Base-by-base conservation (phyloP, 1,140 invertebrate genomes). In the Ips nitidus region DNA sequence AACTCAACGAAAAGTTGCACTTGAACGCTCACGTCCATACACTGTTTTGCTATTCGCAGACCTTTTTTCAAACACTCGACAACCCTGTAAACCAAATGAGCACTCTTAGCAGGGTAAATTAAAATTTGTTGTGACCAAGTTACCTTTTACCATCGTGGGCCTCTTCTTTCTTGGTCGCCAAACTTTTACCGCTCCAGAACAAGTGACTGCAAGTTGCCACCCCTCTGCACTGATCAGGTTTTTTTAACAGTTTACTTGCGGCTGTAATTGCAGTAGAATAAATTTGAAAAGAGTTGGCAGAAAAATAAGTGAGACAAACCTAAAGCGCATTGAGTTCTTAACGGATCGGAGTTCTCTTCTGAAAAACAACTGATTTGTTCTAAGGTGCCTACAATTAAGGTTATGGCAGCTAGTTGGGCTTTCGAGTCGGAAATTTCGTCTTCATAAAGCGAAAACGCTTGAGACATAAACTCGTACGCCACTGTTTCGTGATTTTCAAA, bases 371-470 rank as follows among this genome's bases (percentile, higher is more conserved):
- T 88, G 83, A 97, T 95, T 81, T 97, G 93, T 80, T 99, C 95
- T 69, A 99, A 90, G 0, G 97, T 98, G 47, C 93, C 94, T 70
- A 98, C 95, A 42, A 99, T 95, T 1, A 99, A 83, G 0, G 94
- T 96, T 55, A 99, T 96, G 22, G 96, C 96, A 1, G 95, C 92
- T 55, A 99, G 82, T 80, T 99, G 97, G 41, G 96, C 94, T 80
- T 98, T 98, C 56, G 94, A 97, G 78, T 99, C 98, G 4, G 94
- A 95, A 75, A 99, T 98, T 83, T 99, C 98, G 80, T 99, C 98
- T 81, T 99, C 98, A 77, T 99, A 99, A 58, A 99, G 83, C 0
- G 95, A 95, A 81, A 99, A 98, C 47, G 91, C 90, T 82, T 98
- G 97, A 39, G 97, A 98, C 78, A 99, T 91, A 78, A 98, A 99